Percentiles rank a stretch among this genome's conserved stretches.
Evolutionary conservation across 2,888 invertebrate species (phyloP).

Genomic region (Eristalinus sepulchralis): DNA sequence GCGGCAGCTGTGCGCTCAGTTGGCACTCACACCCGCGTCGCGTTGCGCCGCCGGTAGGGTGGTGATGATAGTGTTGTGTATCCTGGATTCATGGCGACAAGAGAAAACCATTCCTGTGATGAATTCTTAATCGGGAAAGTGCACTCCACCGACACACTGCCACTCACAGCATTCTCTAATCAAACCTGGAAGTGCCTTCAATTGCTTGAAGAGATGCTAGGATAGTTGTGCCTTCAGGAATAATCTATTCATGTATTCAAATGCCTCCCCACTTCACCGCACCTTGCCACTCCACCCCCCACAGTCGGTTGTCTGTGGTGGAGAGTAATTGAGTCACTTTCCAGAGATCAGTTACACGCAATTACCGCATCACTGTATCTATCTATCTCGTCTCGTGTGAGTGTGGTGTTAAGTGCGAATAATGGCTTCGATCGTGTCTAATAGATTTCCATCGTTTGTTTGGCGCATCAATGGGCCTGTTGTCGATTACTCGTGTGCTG

Average conservation of each 20-base stretch:
- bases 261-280: background rate
- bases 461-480: background rate
- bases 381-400: background rate
- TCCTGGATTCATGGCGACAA: constrained; percentile 51
- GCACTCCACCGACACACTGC: background rate
- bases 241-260: background rate
- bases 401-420: constrained; percentile 22
- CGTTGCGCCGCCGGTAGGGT: background rate
- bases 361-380: background rate
- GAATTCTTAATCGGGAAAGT: background rate
- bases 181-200: background rate
- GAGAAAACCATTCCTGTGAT: constrained; percentile 9
- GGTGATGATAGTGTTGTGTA: background rate
- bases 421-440: constrained; percentile 19
- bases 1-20: background rate
- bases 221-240: background rate
- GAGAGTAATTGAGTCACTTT: background rate
- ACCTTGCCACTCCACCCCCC: background rate
- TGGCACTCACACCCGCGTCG: background rate
- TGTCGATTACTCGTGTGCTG: background rate
- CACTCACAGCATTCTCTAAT: background rate
- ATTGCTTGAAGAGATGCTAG: background rate
- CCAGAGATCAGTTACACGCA: background rate
- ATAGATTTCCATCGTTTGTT: constrained; percentile 1
- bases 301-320: background rate